Evolutionary conservation across 2,888 invertebrate species (phyloP).

Genomic region (Ferrisia virgata): DNA sequence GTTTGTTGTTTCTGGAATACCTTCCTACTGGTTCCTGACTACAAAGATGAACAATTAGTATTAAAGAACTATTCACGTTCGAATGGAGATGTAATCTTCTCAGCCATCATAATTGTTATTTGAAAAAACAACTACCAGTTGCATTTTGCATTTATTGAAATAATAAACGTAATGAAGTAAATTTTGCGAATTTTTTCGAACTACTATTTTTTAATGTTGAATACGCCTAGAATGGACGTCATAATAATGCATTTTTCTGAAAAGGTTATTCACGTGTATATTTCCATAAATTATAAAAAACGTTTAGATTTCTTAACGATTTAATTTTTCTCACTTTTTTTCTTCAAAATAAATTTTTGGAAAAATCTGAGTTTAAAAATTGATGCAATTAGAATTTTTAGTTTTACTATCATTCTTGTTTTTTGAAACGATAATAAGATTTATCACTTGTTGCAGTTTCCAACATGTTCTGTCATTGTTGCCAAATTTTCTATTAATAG

Average conservation of each 20-base stretch:
- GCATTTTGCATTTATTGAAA: too few relatives aligned
- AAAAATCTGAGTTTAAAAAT: background rate
- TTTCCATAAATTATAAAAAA: too few relatives aligned
- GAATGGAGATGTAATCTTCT: too few relatives aligned
- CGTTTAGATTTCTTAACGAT: too few relatives aligned
- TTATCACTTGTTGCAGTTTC: background rate
- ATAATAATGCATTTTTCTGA: background rate
- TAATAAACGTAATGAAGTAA: background rate
- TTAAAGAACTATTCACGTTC: background rate
- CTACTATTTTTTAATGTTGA: background rate
- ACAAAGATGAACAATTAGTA: background rate
- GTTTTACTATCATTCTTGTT: too few relatives aligned
- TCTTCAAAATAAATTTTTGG: too few relatives aligned
- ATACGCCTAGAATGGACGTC: background rate
- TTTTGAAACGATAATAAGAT: background rate
- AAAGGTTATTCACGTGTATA: too few relatives aligned
- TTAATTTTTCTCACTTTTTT: too few relatives aligned
- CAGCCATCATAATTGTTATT: too few relatives aligned
- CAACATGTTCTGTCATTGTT: background rate
- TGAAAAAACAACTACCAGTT: too few relatives aligned
- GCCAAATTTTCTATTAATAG: slow-evolving; percentile 25
- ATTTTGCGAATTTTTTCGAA: background rate
- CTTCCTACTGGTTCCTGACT: background rate
- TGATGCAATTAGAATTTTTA: background rate
- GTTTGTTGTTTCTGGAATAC: background rate